phyloP scores from a whole-genome alignment of 2,113 vertebrate species.

The Pontoporia blainvillei region DNA sequence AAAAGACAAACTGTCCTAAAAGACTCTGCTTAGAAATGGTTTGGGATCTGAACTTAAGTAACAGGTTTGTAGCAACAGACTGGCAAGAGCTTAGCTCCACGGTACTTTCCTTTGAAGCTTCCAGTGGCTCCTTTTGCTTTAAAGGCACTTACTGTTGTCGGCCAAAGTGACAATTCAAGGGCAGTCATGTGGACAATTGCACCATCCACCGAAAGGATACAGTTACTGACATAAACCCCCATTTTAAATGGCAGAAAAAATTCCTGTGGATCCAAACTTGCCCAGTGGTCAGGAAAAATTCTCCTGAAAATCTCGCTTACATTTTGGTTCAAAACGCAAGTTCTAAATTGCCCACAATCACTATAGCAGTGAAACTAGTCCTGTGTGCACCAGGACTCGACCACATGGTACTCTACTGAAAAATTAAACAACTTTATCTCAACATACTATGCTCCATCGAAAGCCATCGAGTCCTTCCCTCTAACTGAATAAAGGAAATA shows the following conservation, averaged over 20 bases:
- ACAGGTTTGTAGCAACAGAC: not conserved
- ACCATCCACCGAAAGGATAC: not conserved
- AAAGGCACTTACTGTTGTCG: not conserved
- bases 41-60: not conserved
- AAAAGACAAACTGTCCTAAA: constrained; percentile 10
- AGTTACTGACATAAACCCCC: not conserved
- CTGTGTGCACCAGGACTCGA: not conserved
- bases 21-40: constrained; percentile 12
- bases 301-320: not conserved
- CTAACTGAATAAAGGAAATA: constrained; percentile 41
- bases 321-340: constrained; percentile 7
- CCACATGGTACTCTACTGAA: not conserved
- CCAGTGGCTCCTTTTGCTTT: not conserved
- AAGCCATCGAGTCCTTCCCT: not conserved
- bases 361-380: not conserved
- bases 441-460: not conserved
- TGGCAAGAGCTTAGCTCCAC: not conserved
- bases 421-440: constrained; percentile 21
- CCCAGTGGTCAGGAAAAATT: not conserved
- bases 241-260: not conserved
- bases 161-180: not conserved
- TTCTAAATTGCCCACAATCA: not conserved
- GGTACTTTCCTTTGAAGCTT: not conserved
- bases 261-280: not conserved
- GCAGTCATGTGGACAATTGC: not conserved